Evolutionary conservation across 2,888 invertebrate genomes (phyloP), one percentile per base, ranked within the genome.

Genomic region (Himalopsyche tibetana): DNA sequence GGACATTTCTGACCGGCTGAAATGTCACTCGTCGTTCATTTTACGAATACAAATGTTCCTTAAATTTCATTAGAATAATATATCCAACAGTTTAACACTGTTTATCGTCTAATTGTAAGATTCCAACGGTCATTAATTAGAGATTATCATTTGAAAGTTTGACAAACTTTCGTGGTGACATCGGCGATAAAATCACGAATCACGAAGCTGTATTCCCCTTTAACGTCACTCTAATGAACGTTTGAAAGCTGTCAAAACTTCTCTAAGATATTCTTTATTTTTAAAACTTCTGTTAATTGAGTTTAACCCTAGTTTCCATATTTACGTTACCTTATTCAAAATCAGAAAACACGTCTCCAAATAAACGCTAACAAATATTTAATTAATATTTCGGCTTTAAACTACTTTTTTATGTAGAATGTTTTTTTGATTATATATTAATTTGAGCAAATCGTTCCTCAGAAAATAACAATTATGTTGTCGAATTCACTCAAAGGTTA

Each of bases 161-260:
- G 28, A 2, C 11, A 74, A 74, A 74, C 12, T 38, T 74, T 38
- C 36, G 74, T 12, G 74, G 74, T 38, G 74, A 74, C 74, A 36
- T 38, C 74, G 12, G 38, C 74, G 74, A 74, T 74, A 36, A 74
- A 28, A 74, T 74, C 74, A 74, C 36, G 74, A 36, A 69, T 69
- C 69, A 19, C 69, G 5, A n/a, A 74, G 15, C 51, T 51, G 51
- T 51, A 4, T 51, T 15, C 74, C 38, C 74, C 36, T 36, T 74
- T 4, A 74, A 74, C 74, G 15, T 74, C 74, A 74, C 74, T 74
- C 38, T 74, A 74, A 74, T 74, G 38, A 74, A 15, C 74, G 36
- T 74, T 74, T 74, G 74, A 74, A 74, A 74, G 36, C 74, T 74
- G 74, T 74, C 74, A 74, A 74, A 63, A 74, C 74, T 74, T 74